phyloP scores from a whole-genome alignment of 2,797 vertebrate genomes.

The Okamejei kenojei region DNA sequence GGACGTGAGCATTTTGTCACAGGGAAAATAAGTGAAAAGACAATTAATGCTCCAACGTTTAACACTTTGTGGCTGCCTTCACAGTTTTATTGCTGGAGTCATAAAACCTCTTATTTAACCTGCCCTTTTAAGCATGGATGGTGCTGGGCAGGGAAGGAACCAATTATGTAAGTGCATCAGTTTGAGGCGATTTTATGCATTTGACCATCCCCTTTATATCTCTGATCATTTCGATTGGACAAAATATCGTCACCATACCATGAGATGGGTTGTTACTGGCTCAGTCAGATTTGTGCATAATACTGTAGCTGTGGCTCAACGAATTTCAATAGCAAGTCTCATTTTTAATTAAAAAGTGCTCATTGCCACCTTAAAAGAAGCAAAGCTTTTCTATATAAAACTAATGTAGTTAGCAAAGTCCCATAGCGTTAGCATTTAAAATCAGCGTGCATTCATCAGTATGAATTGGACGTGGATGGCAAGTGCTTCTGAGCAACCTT shows the following conservation, averaged over 20 bases:
- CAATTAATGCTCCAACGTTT: not conserved
- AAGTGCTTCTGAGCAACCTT: not conserved
- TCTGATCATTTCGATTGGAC: not conserved
- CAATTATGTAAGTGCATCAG: not conserved
- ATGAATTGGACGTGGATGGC: not conserved
- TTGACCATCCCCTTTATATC: not conserved
- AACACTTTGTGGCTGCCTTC: not conserved
- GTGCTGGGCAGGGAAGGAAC: not conserved
- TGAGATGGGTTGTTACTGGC: not conserved
- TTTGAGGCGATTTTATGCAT: not conserved
- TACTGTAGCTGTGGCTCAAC: not conserved
- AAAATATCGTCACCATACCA: not conserved
- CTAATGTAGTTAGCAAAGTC: not conserved
- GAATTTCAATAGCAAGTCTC: conserved; percentile 13
- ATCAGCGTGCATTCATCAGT: not conserved
- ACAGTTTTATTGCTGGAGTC: not conserved
- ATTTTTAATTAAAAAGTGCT: not conserved
- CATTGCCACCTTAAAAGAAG: not conserved
- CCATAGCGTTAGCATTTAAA: not conserved
- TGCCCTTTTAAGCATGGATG: not conserved
- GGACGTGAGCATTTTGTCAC: not conserved
- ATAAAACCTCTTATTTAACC: not conserved
- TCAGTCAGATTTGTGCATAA: not conserved
- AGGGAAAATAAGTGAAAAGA: not conserved
- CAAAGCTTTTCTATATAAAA: not conserved